These are phyloP conservation scores for Callospermophilus lateralis DNA, from an alignment of 2,113 vertebrate species.

Conservation along the genomic window DNA sequence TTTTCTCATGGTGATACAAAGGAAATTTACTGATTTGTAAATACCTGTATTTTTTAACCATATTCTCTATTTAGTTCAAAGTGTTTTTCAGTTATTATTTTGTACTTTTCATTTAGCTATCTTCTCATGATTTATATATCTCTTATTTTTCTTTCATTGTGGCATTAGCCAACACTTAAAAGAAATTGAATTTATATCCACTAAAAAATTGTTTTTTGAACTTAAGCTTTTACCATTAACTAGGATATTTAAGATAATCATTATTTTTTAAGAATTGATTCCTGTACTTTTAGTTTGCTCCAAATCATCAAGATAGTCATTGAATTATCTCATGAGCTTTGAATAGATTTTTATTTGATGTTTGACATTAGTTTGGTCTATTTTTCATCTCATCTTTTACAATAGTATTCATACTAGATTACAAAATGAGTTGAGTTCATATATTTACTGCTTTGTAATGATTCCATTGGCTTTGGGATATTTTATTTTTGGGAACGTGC, in stretches of 20 bases:
- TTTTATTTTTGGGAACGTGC: constrained; percentile 30
- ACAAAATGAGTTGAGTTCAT: not conserved
- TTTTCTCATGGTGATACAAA: not conserved
- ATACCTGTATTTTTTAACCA: not conserved
- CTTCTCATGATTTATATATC: not conserved
- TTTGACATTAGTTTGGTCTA: not conserved
- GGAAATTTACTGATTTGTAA: not conserved
- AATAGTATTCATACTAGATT: not conserved
- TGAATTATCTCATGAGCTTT: not conserved
- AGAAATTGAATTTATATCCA: not conserved
- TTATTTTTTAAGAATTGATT: not conserved
- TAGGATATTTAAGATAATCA: not conserved
- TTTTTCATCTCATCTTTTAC: not conserved
- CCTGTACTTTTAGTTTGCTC: not conserved
- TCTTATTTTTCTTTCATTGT: constrained; percentile 4
- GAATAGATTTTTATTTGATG: constrained; percentile 21
- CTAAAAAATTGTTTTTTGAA: not conserved
- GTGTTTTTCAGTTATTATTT: constrained; percentile 4
- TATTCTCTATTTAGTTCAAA: not conserved
- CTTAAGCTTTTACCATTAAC: not conserved
- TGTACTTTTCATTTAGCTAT: not conserved
- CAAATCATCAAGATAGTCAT: not conserved
- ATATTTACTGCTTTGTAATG: not conserved
- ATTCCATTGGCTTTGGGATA: constrained; percentile 27
- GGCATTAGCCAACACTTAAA: not conserved